Base-by-base conservation (phyloP, 64 coral and sea anemone genomes). In the Astreopora myriophthalma region DNA sequence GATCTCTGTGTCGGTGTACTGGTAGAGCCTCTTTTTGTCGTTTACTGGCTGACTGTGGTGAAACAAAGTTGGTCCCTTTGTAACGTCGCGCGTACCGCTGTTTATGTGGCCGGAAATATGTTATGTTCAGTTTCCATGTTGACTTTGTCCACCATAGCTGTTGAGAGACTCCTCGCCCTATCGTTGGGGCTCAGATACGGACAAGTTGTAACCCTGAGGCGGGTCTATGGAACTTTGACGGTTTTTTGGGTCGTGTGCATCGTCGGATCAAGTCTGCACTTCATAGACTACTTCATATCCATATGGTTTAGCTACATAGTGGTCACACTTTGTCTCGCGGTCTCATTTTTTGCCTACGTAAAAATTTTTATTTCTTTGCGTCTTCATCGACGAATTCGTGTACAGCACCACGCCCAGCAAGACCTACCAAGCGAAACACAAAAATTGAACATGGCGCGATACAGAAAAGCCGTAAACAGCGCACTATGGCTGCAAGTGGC, bases 11-110 rank as follows among this genome's bases (percentile, higher is more conserved):
- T 80, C 12, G 76, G 76, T 34, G 6, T 60, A 8, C 17, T 80
- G 17, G 24, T 48, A 51, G 44, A 80, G 29, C 76, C 76, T 26
- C 76, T 80, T 16, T 7, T 58, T 58, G 48, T 80, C 1, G 17
- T 57, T 30, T 80, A 80, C 48, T 80, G 46, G 76, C 20, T 80
- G 14, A 60, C 76, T 57, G 26, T 58, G 27, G 13, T 80, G 28
- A 60, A 80, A 10, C 48, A 80, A 78, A 40, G 10, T 31, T 78
- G 40, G 40, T 6, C 51, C 2, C 13, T 48, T 49, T 78, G 75
- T 52, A 48, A 27, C 14, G 58, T 60, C 29, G 76, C 76, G 2
- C 48, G 22, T 17, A 25, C 25, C 0, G 17, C 29, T 6, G 48
- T 58, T 34, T 58, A 31, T 80, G 2, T 80, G 11, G 28, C 76